Evolutionary conservation across 2,113 vertebrate species (phyloP).

Genomic region (Hassar affinis): DNA sequence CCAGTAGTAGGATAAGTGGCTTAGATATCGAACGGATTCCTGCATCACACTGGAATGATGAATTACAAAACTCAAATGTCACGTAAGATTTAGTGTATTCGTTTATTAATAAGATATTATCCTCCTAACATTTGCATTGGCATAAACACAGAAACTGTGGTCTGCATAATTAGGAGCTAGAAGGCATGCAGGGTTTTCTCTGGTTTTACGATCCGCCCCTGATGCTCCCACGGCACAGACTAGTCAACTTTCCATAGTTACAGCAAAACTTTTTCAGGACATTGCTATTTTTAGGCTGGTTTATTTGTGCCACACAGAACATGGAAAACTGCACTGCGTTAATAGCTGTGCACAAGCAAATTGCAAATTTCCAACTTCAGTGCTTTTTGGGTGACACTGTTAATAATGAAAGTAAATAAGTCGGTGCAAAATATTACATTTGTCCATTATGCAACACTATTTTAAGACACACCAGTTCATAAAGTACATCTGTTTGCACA

Average conservation of each 20-base stretch:
- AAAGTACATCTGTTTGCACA: background rate
- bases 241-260: background rate
- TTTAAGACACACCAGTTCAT: background rate
- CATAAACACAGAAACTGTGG: background rate
- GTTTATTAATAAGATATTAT: background rate
- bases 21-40: background rate
- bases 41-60: background rate
- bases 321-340: background rate
- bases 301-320: background rate
- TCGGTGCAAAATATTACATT: background rate
- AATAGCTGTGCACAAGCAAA: background rate
- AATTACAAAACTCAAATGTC: background rate
- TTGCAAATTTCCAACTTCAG: background rate
- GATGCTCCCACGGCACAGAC: background rate
- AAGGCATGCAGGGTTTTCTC: background rate
- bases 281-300: background rate
- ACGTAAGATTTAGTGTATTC: background rate
- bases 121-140: background rate
- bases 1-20: too few species aligned
- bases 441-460: background rate
- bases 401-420: background rate
- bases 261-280: background rate
- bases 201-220: background rate
- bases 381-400: background rate
- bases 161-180: background rate